phyloP scores from a whole-genome alignment of 2,113 vertebrate genomes.

The Athene cunicularia region DNA sequence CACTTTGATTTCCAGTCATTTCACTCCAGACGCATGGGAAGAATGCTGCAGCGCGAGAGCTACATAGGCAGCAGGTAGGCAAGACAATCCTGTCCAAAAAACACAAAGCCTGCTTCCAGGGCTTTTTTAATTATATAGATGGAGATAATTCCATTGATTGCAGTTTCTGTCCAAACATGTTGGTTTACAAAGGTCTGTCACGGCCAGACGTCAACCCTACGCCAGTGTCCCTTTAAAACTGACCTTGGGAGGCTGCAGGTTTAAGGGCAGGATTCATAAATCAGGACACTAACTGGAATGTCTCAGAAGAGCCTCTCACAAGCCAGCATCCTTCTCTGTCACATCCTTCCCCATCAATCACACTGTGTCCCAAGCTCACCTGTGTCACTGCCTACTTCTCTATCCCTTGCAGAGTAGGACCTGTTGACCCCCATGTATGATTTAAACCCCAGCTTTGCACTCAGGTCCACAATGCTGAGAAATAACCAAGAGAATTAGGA shows the following conservation, averaged over 20 bases:
- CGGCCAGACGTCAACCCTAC: not conserved
- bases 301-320: constrained; percentile 6
- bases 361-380: not conserved
- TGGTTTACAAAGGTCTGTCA: not conserved
- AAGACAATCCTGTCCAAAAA: not conserved
- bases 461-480: not conserved
- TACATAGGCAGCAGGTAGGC: not conserved
- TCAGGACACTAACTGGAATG: constrained; percentile 6
- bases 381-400: not conserved
- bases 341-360: not conserved
- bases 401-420: not conserved
- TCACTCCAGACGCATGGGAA: not conserved
- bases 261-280: constrained; percentile 41
- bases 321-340: not conserved
- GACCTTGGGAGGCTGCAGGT: not conserved
- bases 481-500: not conserved
- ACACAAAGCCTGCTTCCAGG: not conserved
- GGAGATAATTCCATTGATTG: not conserved
- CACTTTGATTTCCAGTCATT: not conserved
- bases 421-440: not conserved
- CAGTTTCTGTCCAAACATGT: not conserved
- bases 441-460: not conserved
- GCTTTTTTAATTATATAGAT: not conserved
- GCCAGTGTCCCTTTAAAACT: not conserved
- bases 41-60: not conserved